Evolutionary conservation across 2,888 invertebrate genomes (phyloP).

Genomic region (Biston betularia): DNA sequence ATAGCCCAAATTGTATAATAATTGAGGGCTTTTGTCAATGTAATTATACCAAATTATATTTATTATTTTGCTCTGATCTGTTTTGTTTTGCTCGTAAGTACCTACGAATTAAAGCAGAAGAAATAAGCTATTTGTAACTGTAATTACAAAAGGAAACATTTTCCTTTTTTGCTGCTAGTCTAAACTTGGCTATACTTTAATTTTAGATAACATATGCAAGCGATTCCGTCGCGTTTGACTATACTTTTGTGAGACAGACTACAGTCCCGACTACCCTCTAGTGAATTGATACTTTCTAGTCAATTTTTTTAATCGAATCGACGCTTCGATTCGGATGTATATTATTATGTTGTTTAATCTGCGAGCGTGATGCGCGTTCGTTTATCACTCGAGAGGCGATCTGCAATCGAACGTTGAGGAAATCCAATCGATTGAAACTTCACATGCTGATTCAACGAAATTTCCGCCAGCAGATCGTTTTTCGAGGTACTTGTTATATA

Average conservation of each 20-base stretch:
- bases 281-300: conserved; percentile 84
- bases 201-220: not conserved
- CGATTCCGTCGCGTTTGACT: not conserved
- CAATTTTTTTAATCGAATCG: conserved; percentile 82
- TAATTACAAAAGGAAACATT: not conserved
- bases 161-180: not conserved
- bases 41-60: not conserved
- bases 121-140: not conserved
- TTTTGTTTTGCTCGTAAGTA: not conserved
- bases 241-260: conserved; percentile 9
- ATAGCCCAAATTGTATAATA: too few relatives aligned
- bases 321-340: conserved; percentile 82
- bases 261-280: conserved; percentile 49
- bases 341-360: conserved; percentile 57
- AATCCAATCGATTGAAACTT: conserved; percentile 1
- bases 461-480: conserved; percentile 20
- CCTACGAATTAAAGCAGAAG: too few relatives aligned
- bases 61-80: not conserved
- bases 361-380: conserved; percentile 78
- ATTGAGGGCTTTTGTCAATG: not conserved
- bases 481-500: conserved; percentile 74
- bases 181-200: not conserved
- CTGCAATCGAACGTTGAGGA: conserved; percentile 1
- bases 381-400: conserved; percentile 45
- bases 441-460: conserved; percentile 2